Evolutionary conservation across 2,113 vertebrate genomes (phyloP).

Genomic region (Daboia siamensis): DNA sequence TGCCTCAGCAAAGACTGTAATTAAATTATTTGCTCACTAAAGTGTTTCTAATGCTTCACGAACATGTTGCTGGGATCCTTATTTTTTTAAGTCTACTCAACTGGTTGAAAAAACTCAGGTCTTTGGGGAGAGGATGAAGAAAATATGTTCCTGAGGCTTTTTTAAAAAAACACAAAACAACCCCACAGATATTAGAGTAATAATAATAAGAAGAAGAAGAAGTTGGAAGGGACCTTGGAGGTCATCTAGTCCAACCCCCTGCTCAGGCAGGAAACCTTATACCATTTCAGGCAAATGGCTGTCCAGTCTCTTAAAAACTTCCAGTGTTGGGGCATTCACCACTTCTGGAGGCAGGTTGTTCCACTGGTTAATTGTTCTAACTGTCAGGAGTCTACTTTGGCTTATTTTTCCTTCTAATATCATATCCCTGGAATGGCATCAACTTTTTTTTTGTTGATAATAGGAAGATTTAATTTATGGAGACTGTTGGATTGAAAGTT

Average conservation of each 20-base stretch:
- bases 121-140: neutral
- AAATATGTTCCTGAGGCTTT: neutral
- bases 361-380: no score
- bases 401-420: fast-evolving
- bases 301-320: no score
- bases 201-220: no score
- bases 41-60: slow-evolving; percentile 71
- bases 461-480: slow-evolving; percentile 30
- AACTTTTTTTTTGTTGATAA: neutral
- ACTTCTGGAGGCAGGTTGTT: no score
- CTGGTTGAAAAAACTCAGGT: slow-evolving; percentile 37
- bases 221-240: no score
- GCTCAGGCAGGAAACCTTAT: no score
- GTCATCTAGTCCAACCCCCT: no score
- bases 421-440: neutral
- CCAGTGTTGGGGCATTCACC: no score
- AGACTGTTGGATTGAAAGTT: neutral
- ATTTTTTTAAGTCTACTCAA: slow-evolving; percentile 60
- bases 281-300: no score
- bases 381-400: neutral
- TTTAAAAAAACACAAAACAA: neutral
- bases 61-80: slow-evolving; percentile 68
- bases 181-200: neutral
- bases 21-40: slow-evolving; percentile 80
- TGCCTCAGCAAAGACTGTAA: slow-evolving; percentile 66